These are phyloP conservation scores for Dyspetes luteomarginatus DNA, from an alignment of 2,888 invertebrate genomes.

Conservation along the genomic window DNA sequence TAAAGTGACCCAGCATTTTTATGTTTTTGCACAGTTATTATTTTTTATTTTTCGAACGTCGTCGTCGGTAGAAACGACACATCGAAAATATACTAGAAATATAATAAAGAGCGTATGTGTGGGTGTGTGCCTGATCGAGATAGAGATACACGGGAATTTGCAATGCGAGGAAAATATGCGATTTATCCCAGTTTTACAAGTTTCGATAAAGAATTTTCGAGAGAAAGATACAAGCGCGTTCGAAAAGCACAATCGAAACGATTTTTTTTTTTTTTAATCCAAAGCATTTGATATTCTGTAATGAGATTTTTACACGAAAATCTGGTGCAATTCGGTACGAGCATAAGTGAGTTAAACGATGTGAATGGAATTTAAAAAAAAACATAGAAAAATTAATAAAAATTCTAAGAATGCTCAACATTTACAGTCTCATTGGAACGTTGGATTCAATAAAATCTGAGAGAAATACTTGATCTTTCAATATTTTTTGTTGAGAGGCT, in stretches of 20 bases:
- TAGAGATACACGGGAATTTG: constrained; percentile 18
- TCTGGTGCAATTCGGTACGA: constrained; percentile 37
- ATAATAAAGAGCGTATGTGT: background rate
- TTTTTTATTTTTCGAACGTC: constrained; percentile 23
- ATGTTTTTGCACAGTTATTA: constrained; percentile 50
- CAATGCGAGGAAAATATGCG: background rate
- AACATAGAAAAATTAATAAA: too few species aligned
- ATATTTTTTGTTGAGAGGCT: too few species aligned
- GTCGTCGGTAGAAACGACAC: constrained; percentile 21
- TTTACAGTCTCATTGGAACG: too few species aligned
- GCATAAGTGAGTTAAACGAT: background rate
- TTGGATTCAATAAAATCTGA: too few species aligned
- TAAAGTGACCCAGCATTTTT: constrained; percentile 37
- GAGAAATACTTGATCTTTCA: too few species aligned
- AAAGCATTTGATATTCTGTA: constrained; percentile 33
- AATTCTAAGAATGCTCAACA: too few species aligned
- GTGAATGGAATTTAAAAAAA: constrained; percentile 13
- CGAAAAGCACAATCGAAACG: constrained; percentile 56
- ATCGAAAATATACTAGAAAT: too few species aligned
- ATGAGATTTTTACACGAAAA: constrained; percentile 49
- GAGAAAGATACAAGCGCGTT: constrained; percentile 35
- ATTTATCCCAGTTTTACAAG: constrained; percentile 14
- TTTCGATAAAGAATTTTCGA: constrained; percentile 20
- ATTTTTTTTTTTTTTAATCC: constrained; percentile 47
- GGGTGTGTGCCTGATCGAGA: constrained; percentile 24